Conservation (phyloP, 2,797 vertebrate species). For the Mionectes olivaceus region DNA sequence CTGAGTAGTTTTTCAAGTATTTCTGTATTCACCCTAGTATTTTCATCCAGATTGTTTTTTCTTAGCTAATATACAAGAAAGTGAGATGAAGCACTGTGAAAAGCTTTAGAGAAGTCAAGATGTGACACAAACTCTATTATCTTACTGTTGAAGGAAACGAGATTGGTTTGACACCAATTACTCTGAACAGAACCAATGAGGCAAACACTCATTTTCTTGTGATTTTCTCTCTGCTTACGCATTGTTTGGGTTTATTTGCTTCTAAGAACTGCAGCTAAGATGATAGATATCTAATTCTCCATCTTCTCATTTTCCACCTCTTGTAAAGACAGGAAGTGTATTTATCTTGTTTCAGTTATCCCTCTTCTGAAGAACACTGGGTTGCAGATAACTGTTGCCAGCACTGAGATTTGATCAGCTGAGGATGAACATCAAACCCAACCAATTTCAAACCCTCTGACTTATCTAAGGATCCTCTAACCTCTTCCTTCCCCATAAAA, state of each 20-base stretch:
- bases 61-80: neutral
- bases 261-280: neutral
- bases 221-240: neutral
- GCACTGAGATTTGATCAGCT: neutral
- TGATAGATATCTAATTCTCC: neutral
- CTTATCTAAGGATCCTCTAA: neutral
- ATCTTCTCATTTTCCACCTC: neutral
- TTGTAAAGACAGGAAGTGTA: neutral
- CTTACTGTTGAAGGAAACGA: neutral
- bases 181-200: neutral
- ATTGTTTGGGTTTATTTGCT: neutral
- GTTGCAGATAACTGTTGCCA: neutral
- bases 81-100: neutral
- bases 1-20: neutral
- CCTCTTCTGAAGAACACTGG: neutral
- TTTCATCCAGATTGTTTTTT: neutral
- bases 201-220: neutral
- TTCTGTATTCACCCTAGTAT: neutral
- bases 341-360: neutral
- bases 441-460: neutral
- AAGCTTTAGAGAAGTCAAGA: constrained; percentile 3
- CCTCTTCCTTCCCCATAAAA: neutral
- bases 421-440: neutral
- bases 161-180: constrained; percentile 36
- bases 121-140: constrained; percentile 24